Conservation (phyloP, 2,888 invertebrate genomes). For the Amblyjoppa fuscipennis region DNA sequence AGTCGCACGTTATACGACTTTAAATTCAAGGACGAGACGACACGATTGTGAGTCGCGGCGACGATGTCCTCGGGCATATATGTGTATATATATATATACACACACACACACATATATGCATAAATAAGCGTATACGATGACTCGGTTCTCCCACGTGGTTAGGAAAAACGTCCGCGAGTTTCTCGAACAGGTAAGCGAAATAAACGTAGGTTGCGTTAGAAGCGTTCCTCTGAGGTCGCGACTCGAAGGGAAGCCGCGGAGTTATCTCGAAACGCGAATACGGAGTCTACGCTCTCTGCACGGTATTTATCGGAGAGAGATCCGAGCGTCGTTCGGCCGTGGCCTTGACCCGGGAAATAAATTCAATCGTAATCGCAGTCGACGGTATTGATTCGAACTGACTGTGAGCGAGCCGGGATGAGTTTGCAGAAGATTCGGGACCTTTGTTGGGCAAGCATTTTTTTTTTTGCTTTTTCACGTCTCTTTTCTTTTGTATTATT, state of each 20-base stretch:
- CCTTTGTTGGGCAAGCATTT: no score
- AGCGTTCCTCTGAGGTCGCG: constrained; percentile 15
- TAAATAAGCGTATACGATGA: constrained; percentile 5
- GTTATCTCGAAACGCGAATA: constrained; percentile 1
- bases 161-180: constrained; percentile 45
- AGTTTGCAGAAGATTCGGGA: not conserved
- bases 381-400: constrained; percentile 21
- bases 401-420: not conserved
- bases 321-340: constrained; percentile 1
- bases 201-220: constrained; percentile 23
- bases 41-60: constrained; percentile 39
- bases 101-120: not conserved
- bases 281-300: not conserved
- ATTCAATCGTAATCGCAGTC: constrained; percentile 38
- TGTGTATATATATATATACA: not conserved
- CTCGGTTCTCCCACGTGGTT: constrained; percentile 55
- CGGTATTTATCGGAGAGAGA: constrained; percentile 1
- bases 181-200: constrained; percentile 50
- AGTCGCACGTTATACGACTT: constrained; percentile 29
- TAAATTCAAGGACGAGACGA: constrained; percentile 46
- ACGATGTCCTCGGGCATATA: constrained; percentile 39
- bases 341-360: constrained; percentile 32
- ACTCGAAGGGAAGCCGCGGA: not conserved
- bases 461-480: not conserved
- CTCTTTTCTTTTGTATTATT: not conserved